Evolutionary conservation across 30 jellyfish, hydroid and myxozoan species (phyloP).

Genomic region (Hydra vulgaris): DNA sequence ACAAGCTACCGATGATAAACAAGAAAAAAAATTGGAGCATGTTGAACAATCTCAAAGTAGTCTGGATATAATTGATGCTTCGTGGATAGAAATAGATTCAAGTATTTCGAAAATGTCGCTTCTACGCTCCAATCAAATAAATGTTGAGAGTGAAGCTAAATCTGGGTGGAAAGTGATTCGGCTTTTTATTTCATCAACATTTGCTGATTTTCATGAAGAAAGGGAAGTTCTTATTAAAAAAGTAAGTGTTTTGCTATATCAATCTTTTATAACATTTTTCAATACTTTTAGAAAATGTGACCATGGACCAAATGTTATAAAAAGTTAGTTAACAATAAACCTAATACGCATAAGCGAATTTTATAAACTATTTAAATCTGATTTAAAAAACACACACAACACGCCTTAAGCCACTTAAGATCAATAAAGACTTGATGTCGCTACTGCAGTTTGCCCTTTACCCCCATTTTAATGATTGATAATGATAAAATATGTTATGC

Average conservation of each 20-base stretch:
- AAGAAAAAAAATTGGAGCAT: not conserved
- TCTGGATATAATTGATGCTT: not conserved
- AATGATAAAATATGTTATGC: too few species aligned
- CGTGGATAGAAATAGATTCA: not conserved
- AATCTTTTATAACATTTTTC: not conserved
- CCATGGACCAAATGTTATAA: too few species aligned
- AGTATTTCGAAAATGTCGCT: not conserved
- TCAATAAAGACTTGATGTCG: too few species aligned
- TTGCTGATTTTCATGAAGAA: conserved; percentile 74
- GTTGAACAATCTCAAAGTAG: not conserved
- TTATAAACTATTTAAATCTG: too few species aligned
- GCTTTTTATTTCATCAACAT: conserved; percentile 72
- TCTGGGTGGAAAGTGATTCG: conserved; percentile 63
- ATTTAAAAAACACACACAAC: too few species aligned
- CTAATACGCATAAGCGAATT: too few species aligned
- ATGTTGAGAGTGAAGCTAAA: not conserved
- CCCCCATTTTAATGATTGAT: too few species aligned
- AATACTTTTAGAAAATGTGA: too few species aligned
- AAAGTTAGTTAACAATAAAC: too few species aligned
- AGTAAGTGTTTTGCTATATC: conserved; percentile 9
- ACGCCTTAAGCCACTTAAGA: too few species aligned
- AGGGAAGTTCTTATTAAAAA: conserved; percentile 64
- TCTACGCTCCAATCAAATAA: not conserved
- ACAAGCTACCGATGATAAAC: not conserved
- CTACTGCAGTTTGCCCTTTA: too few species aligned